Base-by-base conservation (phyloP, 2,113 vertebrate genomes). In the Lycocorax pyrrhopterus region DNA sequence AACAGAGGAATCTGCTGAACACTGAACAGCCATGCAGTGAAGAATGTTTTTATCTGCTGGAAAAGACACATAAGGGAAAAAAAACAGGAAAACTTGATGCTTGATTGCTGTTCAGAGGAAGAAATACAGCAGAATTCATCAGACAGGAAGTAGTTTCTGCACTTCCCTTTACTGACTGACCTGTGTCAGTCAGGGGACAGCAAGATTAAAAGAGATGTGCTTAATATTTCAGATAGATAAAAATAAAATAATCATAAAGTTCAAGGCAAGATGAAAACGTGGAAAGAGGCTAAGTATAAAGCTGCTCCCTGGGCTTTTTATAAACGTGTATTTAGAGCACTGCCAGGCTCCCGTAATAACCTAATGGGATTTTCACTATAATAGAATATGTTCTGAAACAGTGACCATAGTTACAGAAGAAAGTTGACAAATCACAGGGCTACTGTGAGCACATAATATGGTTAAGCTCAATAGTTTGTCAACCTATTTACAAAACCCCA, bases 401-500 rank as follows among this genome's bases (percentile, higher is more conserved):
- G 29, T 47, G 51, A 67, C 76, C 23, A 6, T 13, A 67, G 63
- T 46, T 87, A 46, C 7, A 72, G 43, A 71, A 53, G 71, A 81
- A 68, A 62, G 26, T 16, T 71, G 58, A 27, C 22, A 30, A 15
- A 22, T 60, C 33, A 51, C 35, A n/a, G 13, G 4, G 5, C 71
- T 30, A 13, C 15, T 49, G 32, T 56, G 15, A 71, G 15, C 16
- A 32, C 0, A 1, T 44, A 75, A 21, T 39, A 47, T 9, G 21
- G 20, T 41, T 75, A 67, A 82, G 51, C 17, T 9, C 13, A 51
- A 22, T 59, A 35, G 52, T 80, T 82, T 23, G 62, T 32, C 44
- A 58, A 12, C 7, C 25, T 71, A 4, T 46, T 87, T 64, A 60
- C 13, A 17, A 77, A 53, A 30, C 0, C 0, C 0, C 7, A 9